Base-by-base conservation (phyloP, 2,888 invertebrate genomes). In the Lasioglossum figueresi region DNA sequence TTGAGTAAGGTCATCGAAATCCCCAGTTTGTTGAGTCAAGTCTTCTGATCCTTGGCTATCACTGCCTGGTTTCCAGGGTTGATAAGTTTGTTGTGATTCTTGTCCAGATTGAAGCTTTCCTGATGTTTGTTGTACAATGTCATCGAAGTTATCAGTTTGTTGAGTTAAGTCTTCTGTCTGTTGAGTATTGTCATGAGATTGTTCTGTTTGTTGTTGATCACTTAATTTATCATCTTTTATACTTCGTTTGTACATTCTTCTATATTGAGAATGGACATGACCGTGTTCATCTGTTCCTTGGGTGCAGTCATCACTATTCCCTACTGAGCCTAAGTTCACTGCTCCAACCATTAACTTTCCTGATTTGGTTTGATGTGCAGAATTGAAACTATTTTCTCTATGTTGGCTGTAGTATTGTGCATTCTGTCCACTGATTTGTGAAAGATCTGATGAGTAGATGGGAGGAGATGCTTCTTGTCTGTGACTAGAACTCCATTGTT, bases 401-500 rank as follows among this genome's bases (percentile, higher is more conserved):
- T 76, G 59, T 77, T 78, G 56, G 12, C 10, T 70, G 16, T 59
- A 76, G 12, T 87, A 72, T 31, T 78, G 70, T 4, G 19, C 31
- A 27, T 16, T 76, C 1, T 66, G 75, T 4, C 77, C 76, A 12
- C 63, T 66, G 4, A 34, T 40, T 48, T 80, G 56, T 48, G 72
- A 56, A 66, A 74, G 63, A 37, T 48, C 81, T 27, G 31, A 37
- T 2, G 45, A 2, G 68, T 70, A 37, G 6, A 75, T 40, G 0
- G 86, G 89, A 10, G 48, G 31, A 5, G 83, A 6, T 76, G 76
- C 16, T 78, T 85, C 79, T 70, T 88, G 77, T 34, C 52, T 80
- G 31, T 88, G 88, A 70, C 89, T 86, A 12, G 91, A 74, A 79
- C 88, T 88, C 92, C 91, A 92, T 0, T 89, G 88, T 76, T 92